A percentile compares a stretch with the other conserved stretches of the same genome.
phyloP scores from a whole-genome alignment of 1,140 invertebrate genomes.

The Pseudoatta argentina region DNA sequence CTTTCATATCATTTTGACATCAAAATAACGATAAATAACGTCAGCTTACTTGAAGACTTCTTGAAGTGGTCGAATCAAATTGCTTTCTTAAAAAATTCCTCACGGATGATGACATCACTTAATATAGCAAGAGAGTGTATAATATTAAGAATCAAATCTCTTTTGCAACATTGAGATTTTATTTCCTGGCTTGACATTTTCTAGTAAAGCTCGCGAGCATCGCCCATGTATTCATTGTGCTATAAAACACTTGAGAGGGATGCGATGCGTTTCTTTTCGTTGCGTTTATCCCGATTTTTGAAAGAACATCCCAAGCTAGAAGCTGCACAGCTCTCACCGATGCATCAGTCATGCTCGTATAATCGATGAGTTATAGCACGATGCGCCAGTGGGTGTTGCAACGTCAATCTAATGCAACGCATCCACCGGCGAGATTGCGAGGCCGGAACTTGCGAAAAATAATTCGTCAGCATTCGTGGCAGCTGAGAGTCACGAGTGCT shows the following conservation, averaged over 20 bases:
- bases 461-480: conserved; percentile 67
- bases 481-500: conserved; percentile 60
- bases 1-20: too few species aligned
- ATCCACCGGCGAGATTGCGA: conserved; percentile 42
- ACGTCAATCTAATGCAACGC: conserved; percentile 41
- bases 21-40: too few species aligned
- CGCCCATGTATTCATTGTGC: conserved; percentile 40
- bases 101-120: neutral
- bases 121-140: neutral
- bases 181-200: neutral
- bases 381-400: neutral
- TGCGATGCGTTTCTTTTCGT: conserved; percentile 6
- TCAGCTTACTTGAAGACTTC: too few species aligned
- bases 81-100: neutral
- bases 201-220: neutral
- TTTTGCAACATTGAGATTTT: neutral
- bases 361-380: conserved; percentile 52
- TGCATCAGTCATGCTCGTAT: conserved; percentile 2
- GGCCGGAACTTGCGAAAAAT: conserved; percentile 68
- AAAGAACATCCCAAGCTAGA: conserved; percentile 20
- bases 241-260: conserved; percentile 41
- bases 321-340: neutral
- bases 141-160: neutral
- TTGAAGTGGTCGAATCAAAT: neutral
- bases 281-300: neutral